phyloP scores from a whole-genome alignment of 1,140 invertebrate species.

The Cotesia glomerata region DNA sequence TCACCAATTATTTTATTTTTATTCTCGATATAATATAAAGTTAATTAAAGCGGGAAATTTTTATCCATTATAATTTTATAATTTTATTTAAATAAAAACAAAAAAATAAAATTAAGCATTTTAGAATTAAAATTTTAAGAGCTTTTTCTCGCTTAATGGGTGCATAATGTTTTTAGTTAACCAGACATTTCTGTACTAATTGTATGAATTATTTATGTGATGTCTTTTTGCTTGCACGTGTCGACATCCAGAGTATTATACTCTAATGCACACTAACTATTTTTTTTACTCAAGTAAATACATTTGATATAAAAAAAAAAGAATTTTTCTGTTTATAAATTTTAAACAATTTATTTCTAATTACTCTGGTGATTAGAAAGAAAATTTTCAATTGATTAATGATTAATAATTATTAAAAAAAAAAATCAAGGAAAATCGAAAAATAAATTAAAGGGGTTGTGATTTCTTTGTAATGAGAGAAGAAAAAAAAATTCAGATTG shows the following conservation, averaged over 20 bases:
- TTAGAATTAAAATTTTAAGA: neutral
- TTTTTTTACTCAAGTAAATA: neutral
- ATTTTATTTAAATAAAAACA: neutral
- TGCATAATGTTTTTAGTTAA: neutral
- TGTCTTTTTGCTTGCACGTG: slow-evolving; percentile 36
- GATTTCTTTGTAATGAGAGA: neutral
- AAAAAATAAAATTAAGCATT: too few relatives aligned
- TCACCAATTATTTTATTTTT: neutral
- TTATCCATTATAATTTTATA: neutral
- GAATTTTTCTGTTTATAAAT: too few relatives aligned
- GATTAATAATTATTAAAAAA: too few relatives aligned
- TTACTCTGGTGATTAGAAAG: too few relatives aligned
- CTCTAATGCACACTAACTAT: slow-evolving; percentile 1
- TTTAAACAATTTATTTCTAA: too few relatives aligned
- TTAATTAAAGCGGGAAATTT: neutral
- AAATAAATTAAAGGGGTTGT: neutral
- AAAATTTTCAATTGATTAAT: too few relatives aligned
- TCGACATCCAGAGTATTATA: slow-evolving; percentile 14
- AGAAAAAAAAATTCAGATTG: neutral
- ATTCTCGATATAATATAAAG: neutral
- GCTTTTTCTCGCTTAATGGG: neutral
- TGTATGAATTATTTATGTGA: slow-evolving; percentile 47
- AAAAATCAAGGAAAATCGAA: too few relatives aligned
- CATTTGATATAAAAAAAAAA: too few relatives aligned
- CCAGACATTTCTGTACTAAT: slow-evolving; percentile 40